A percentile compares a stretch with the other conserved stretches of the same genome.
These are phyloP conservation scores for Ispidina lecontei DNA, from an alignment of 2,797 vertebrate species.

Conservation along the genomic window DNA sequence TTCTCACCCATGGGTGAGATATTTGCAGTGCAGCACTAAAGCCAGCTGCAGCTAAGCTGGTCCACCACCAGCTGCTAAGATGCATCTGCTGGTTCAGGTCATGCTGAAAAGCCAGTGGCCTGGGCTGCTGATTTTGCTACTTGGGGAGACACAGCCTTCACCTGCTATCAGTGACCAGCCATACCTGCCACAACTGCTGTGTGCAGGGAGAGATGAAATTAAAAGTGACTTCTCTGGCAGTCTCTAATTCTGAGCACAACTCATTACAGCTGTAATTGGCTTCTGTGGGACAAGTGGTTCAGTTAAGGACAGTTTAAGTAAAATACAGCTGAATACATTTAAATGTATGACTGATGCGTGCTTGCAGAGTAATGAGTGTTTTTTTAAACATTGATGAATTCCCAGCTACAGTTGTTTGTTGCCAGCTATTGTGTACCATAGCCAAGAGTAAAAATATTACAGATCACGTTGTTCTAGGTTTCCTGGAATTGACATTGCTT, in stretches of 20 bases:
- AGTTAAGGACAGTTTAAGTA: neutral
- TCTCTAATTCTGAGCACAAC: neutral
- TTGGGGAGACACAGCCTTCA: neutral
- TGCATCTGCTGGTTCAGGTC: neutral
- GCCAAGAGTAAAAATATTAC: neutral
- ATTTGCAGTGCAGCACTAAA: neutral
- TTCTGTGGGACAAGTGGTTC: neutral
- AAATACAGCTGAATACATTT: neutral
- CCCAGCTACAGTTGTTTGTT: neutral
- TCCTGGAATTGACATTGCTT: neutral
- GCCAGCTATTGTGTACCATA: neutral
- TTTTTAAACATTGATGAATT: neutral
- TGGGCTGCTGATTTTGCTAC: neutral
- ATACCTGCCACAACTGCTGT: neutral
- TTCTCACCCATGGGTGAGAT: neutral
- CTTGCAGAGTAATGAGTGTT: neutral
- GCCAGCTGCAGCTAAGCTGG: neutral
- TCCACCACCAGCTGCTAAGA: neutral
- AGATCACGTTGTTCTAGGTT: neutral
- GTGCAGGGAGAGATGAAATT: neutral
- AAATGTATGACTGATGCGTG: neutral
- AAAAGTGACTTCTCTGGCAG: neutral
- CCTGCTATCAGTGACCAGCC: neutral
- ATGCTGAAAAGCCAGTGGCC: neutral
- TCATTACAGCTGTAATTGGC: neutral